Evolutionary conservation across 2,113 vertebrate genomes (phyloP).

Genomic region (Crotalus helleri): DNA sequence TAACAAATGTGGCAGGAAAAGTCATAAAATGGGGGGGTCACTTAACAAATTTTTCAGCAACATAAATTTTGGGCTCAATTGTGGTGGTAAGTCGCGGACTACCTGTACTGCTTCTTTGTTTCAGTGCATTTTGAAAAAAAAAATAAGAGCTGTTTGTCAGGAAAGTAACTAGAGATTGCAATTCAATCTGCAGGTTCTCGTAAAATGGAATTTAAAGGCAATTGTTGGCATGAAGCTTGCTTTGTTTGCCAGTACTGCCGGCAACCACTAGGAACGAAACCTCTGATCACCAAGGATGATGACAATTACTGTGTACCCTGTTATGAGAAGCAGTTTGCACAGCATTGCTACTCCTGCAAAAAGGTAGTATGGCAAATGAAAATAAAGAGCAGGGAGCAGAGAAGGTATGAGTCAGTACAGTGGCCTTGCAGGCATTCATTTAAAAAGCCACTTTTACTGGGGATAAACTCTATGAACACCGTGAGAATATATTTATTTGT

Average conservation of each 20-base stretch:
- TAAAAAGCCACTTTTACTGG: neutral
- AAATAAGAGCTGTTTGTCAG: fast-evolving
- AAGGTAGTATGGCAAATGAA: slow-evolving; percentile 76
- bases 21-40: too few relatives aligned
- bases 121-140: neutral
- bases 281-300: slow-evolving; percentile 74
- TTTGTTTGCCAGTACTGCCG: slow-evolving; percentile 73
- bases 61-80: neutral
- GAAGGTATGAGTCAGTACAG: neutral
- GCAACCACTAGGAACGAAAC: slow-evolving; percentile 73
- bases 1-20: too few relatives aligned
- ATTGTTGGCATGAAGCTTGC: slow-evolving; percentile 79
- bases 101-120: neutral
- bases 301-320: slow-evolving; percentile 75
- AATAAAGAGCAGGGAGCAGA: neutral
- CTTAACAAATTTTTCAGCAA: too few relatives aligned
- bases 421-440: neutral
- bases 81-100: neutral
- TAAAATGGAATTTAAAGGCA: slow-evolving; percentile 80
- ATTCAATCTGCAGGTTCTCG: slow-evolving; percentile 69
- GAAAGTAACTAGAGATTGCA: neutral
- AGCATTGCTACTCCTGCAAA: slow-evolving; percentile 88
- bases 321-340: slow-evolving; percentile 80
- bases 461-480: neutral
- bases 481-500: neutral